Evolutionary conservation across 2,113 vertebrate genomes (phyloP).

Genomic region (Chionis minor): DNA sequence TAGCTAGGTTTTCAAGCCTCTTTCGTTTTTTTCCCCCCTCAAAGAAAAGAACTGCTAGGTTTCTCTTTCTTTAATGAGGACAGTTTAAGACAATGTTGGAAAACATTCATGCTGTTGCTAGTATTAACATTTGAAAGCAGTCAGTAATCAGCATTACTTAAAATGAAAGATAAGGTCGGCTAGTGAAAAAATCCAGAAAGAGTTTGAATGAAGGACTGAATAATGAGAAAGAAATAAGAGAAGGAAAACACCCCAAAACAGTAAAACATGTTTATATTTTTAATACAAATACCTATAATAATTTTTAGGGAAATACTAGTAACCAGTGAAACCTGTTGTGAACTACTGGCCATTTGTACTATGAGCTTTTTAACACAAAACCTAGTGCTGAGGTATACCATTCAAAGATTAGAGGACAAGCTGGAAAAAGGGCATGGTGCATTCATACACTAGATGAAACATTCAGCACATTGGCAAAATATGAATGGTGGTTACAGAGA

Average conservation of each 20-base stretch:
- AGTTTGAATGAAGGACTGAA: background rate
- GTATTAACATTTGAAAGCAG: background rate
- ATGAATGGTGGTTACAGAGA: background rate
- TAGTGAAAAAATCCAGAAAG: background rate
- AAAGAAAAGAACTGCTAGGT: background rate
- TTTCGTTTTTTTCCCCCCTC: background rate
- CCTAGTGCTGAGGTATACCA: accelerated
- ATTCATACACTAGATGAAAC: background rate
- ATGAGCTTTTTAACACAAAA: background rate
- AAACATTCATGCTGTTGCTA: background rate
- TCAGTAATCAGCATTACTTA: background rate
- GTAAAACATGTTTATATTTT: background rate
- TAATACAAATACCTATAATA: background rate
- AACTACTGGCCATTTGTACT: background rate
- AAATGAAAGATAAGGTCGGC: background rate
- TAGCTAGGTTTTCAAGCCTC: background rate
- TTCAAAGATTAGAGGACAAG: background rate
- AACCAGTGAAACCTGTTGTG: background rate
- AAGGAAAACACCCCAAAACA: background rate
- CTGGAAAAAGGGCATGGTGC: background rate
- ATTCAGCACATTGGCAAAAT: background rate
- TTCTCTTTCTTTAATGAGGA: background rate
- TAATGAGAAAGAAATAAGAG: background rate
- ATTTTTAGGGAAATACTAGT: background rate
- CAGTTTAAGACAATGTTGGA: background rate